These are phyloP conservation scores for Pollachius pollachius DNA, from an alignment of 2,113 vertebrate species.

Conservation along the genomic window DNA sequence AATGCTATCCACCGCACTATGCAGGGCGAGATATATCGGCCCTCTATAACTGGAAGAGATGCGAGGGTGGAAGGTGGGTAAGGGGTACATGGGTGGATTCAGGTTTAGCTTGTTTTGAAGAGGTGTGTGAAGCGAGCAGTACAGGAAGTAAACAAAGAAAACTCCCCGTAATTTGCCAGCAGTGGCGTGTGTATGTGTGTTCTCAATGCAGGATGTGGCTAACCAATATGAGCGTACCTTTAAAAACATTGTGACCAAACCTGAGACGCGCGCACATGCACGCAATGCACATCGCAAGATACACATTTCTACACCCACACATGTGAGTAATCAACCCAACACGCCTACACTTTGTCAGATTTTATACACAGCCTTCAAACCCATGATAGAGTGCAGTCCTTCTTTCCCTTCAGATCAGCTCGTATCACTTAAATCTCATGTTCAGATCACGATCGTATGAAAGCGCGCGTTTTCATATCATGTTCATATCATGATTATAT, in stretches of 20 bases:
- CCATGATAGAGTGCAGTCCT: too few species aligned
- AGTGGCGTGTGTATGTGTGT: not conserved
- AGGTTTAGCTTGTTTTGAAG: not conserved
- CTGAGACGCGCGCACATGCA: slow-evolving; percentile 46
- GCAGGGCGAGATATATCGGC: too few species aligned
- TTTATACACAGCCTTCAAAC: too few species aligned
- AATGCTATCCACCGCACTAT: too few species aligned
- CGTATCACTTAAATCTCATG: slow-evolving; percentile 38
- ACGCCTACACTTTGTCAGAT: slow-evolving; percentile 54
- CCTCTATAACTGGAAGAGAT: too few species aligned
- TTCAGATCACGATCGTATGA: slow-evolving; percentile 15
- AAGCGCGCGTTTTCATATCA: too few species aligned
- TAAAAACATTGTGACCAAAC: slow-evolving; percentile 10
- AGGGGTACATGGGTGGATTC: not conserved
- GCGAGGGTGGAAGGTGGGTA: too few species aligned
- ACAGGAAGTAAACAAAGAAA: too few species aligned
- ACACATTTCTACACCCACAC: slow-evolving; percentile 53
- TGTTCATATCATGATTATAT: slow-evolving; percentile 10
- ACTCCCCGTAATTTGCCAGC: too few species aligned
- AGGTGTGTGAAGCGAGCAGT: too few species aligned
- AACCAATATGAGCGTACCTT: slow-evolving; percentile 39
- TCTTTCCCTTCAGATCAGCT: too few species aligned
- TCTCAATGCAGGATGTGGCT: slow-evolving; percentile 60
- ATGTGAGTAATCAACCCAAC: slow-evolving; percentile 57
- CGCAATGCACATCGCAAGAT: slow-evolving; percentile 44